Percentiles rank a stretch among this genome's conserved stretches.
Conservation (phyloP, 2,888 invertebrate genomes). For the Steinernema carpocapsae region DNA sequence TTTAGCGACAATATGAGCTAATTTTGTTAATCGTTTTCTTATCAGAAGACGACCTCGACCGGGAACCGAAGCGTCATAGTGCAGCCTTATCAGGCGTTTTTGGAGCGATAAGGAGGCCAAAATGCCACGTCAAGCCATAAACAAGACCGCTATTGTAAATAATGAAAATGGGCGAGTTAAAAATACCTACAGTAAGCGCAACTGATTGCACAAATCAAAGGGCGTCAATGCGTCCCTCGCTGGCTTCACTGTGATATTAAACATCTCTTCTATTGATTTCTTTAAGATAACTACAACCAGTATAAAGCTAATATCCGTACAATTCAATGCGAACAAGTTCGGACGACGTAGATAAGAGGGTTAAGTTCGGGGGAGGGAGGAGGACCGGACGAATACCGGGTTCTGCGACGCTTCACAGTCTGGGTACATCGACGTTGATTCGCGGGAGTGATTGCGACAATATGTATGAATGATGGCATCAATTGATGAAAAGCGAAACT, state of each 20-base stretch:
- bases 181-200: conserved; percentile 4
- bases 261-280: neutral
- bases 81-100: conserved; percentile 11
- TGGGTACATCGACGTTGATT: conserved; percentile 16
- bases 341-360: conserved; percentile 11
- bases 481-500: conserved; percentile 31
- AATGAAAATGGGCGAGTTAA: neutral
- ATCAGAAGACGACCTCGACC: no score
- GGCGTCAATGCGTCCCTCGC: no score
- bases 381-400: neutral
- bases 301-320: conserved; percentile 35
- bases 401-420: neutral
- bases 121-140: neutral
- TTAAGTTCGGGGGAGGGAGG: neutral
- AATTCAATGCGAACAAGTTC: conserved; percentile 24
- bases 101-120: neutral
- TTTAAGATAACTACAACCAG: conserved; percentile 30
- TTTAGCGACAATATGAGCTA: no score
- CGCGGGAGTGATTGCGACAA: conserved; percentile 23
- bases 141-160: neutral
- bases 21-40: no score
- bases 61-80: neutral
- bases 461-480: conserved; percentile 28
- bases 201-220: neutral
- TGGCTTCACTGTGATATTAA: no score